Conservation (phyloP, 2,797 vertebrate species). For the Lerista edwardsae region DNA sequence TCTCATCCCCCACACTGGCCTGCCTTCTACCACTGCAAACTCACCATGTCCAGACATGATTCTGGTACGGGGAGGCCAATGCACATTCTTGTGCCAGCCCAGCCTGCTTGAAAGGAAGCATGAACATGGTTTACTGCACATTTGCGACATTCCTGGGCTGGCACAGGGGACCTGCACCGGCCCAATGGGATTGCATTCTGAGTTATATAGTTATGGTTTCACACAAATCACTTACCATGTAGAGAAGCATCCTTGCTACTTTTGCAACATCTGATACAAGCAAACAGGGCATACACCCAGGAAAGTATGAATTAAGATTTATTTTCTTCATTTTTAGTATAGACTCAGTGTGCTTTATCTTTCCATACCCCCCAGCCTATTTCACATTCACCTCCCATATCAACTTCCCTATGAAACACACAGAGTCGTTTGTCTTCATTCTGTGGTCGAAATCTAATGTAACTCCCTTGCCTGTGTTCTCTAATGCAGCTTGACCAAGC, state of each 20-base stretch:
- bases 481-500: slow-evolving; percentile 60
- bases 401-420: slow-evolving; percentile 50
- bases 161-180: no score
- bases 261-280: background rate
- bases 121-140: no score
- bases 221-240: background rate
- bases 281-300: background rate
- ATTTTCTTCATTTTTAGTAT: slow-evolving; percentile 52
- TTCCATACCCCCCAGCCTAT: slow-evolving; percentile 39
- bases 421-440: slow-evolving; percentile 80
- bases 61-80: no score
- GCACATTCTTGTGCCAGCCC: no score
- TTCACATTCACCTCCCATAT: slow-evolving; percentile 63
- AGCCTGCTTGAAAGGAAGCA: no score
- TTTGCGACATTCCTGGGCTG: no score
- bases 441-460: slow-evolving; percentile 65
- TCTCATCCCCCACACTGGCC: no score
- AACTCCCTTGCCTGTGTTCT: slow-evolving; percentile 64
- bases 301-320: slow-evolving; percentile 51
- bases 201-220: background rate
- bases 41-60: no score
- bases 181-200: no score
- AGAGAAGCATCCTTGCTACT: background rate
- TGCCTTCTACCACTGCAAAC: no score
- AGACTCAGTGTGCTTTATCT: slow-evolving; percentile 20